These are phyloP conservation scores for Alethe castanea DNA, from an alignment of 2,113 vertebrate species.

Conservation along the genomic window DNA sequence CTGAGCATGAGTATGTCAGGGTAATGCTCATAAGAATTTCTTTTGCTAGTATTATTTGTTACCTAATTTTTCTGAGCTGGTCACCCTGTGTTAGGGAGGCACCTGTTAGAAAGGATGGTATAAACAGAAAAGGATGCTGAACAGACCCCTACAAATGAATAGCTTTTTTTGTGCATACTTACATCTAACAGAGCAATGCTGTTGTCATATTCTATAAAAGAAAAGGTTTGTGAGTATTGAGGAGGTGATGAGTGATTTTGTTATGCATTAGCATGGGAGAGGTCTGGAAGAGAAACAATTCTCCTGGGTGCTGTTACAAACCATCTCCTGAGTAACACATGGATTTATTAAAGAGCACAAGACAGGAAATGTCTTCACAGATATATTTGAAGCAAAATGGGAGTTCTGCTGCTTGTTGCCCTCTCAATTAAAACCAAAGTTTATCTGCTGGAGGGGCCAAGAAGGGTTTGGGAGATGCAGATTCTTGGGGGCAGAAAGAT, in stretches of 20 bases:
- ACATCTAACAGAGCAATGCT: neutral
- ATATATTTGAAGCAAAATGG: neutral
- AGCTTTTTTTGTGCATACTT: neutral
- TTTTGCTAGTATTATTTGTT: neutral
- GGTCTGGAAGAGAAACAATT: neutral
- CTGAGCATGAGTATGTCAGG: neutral
- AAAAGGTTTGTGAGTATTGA: neutral
- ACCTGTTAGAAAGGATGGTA: neutral
- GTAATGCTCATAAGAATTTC: neutral
- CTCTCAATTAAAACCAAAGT: neutral
- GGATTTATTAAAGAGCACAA: neutral
- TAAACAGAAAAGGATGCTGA: neutral
- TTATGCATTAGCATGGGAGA: slow-evolving; percentile 24
- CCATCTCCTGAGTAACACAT: slow-evolving; percentile 24
- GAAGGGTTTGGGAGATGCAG: neutral
- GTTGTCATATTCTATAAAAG: neutral
- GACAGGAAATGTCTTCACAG: neutral
- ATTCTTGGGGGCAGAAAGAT: neutral
- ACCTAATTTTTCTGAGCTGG: neutral
- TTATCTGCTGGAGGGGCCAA: neutral
- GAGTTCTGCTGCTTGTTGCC: neutral
- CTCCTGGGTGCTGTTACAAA: neutral
- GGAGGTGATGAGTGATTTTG: neutral
- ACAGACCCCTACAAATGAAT: neutral
- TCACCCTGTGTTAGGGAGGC: neutral